A percentile compares a stretch with the other conserved stretches of the same genome.
These are phyloP conservation scores for Mesitornis unicolor DNA, from an alignment of 2,113 vertebrate species.

Conservation along the genomic window DNA sequence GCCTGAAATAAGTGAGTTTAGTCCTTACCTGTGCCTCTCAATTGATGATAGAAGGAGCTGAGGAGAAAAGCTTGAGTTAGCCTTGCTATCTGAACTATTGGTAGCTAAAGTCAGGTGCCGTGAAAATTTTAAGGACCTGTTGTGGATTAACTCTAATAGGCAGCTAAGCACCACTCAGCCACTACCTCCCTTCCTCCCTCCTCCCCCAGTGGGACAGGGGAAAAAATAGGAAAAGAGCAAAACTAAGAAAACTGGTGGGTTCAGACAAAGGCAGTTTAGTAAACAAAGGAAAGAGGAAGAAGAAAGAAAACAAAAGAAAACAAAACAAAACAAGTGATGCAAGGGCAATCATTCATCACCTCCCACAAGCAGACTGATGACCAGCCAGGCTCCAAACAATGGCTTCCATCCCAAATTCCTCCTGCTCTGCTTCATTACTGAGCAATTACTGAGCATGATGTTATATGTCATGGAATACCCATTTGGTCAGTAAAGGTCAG, in stretches of 20 bases:
- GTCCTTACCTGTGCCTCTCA: background rate
- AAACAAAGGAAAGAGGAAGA: background rate
- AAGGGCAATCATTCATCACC: background rate
- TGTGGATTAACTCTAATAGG: background rate
- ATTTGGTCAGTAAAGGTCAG: background rate
- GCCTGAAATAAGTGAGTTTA: background rate
- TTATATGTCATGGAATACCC: background rate
- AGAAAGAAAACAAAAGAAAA: background rate
- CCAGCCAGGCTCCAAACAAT: background rate
- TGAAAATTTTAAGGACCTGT: background rate
- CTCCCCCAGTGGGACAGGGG: background rate
- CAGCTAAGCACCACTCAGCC: background rate
- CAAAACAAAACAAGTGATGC: background rate
- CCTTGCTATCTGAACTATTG: background rate
- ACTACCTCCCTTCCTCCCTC: background rate
- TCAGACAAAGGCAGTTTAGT: background rate
- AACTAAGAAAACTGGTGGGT: background rate
- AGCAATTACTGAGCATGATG: background rate
- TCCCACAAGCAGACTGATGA: background rate
- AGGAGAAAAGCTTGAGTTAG: background rate
- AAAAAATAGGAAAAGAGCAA: background rate
- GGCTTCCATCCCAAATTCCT: accelerated
- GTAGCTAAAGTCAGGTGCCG: background rate
- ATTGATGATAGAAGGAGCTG: background rate
- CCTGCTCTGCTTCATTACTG: background rate